A percentile compares a stretch with the other conserved stretches of the same genome.
Conservation (phyloP, 92 coral and sea anemone species). For the Desmophyllum pertusum region DNA sequence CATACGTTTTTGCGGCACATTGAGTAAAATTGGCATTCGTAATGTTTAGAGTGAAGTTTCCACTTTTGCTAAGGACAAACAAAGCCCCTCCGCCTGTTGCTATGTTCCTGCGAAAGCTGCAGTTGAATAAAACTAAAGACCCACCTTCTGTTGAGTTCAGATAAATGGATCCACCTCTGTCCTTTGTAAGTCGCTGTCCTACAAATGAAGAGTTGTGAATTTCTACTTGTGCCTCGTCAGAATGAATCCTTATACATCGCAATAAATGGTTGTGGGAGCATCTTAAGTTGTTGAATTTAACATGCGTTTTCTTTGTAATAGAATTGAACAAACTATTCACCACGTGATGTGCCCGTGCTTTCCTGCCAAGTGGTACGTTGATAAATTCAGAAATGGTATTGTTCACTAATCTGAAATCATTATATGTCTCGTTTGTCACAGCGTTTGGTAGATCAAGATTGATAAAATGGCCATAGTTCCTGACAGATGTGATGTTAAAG, state of each 20-base stretch:
- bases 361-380: neutral
- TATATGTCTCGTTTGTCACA: neutral
- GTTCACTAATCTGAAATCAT: conserved; percentile 8
- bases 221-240: neutral
- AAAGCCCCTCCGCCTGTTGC: conserved; percentile 31
- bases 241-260: conserved; percentile 17
- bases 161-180: conserved; percentile 15
- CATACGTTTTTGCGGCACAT: conserved; percentile 6
- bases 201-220: conserved; percentile 3
- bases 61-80: neutral
- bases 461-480: conserved; percentile 7
- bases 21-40: conserved; percentile 3
- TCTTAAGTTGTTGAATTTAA: neutral
- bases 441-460: conserved; percentile 5
- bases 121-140: neutral
- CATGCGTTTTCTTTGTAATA: neutral
- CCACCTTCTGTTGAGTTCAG: neutral
- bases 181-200: neutral
- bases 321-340: conserved; percentile 20
- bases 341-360: neutral
- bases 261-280: neutral
- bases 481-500: neutral
- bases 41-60: neutral
- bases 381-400: neutral
- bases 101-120: conserved; percentile 1